phyloP scores from a whole-genome alignment of 2,113 vertebrate genomes.

The Ictidomys tridecemlineatus region DNA sequence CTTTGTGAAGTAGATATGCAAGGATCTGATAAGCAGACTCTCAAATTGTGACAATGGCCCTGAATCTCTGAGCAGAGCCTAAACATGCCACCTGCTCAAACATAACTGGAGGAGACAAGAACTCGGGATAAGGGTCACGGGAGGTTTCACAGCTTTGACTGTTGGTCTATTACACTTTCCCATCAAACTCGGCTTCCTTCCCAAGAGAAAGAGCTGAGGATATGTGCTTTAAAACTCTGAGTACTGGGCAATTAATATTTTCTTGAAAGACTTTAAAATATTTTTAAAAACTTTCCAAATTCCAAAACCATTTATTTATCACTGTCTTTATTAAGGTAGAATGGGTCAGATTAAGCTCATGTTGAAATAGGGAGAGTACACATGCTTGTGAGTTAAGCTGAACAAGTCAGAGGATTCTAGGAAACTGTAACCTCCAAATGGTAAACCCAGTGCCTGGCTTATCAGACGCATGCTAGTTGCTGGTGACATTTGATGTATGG shows the following conservation, averaged over 20 bases:
- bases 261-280: background rate
- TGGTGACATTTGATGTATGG: background rate
- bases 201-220: background rate
- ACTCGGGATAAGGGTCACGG: background rate
- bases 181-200: background rate
- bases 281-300: background rate
- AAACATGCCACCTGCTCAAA: too few relatives aligned
- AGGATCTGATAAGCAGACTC: constrained; percentile 41
- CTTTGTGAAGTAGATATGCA: constrained; percentile 58
- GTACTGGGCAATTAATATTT: background rate
- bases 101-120: background rate
- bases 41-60: constrained; percentile 10
- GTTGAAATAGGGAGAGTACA: background rate
- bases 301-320: background rate
- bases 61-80: background rate
- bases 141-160: background rate
- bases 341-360: background rate
- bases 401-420: background rate
- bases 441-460: background rate
- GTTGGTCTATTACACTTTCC: background rate
- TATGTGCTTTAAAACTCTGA: rapidly evolving
- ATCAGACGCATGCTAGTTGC: background rate
- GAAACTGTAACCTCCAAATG: background rate
- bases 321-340: background rate
- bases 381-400: background rate